Percentiles rank a stretch among this genome's conserved stretches.
Conservation (phyloP, 2,888 invertebrate genomes). For the Plagiodera versicolora region DNA sequence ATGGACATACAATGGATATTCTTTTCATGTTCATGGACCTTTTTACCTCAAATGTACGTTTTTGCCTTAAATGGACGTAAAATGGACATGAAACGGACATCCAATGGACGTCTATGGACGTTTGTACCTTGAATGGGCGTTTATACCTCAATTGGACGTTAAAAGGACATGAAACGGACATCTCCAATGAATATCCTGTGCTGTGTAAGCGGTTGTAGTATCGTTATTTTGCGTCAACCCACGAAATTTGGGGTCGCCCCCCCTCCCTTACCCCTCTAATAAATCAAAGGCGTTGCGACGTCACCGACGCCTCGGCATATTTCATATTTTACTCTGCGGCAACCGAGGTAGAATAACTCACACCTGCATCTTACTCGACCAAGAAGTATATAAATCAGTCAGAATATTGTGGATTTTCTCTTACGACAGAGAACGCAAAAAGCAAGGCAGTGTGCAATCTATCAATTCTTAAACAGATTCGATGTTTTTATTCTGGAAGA, state of each 20-base stretch:
- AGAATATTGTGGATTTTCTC: neutral
- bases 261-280: constrained; percentile 52
- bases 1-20: too few species aligned
- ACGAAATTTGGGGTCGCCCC: constrained; percentile 50
- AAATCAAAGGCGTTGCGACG: constrained; percentile 47
- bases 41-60: too few species aligned
- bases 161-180: too few species aligned
- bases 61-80: too few species aligned
- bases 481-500: too few species aligned
- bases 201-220: constrained; percentile 22
- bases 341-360: constrained; percentile 46
- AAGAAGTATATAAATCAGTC: constrained; percentile 34
- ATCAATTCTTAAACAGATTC: neutral
- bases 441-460: neutral
- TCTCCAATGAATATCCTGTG: too few species aligned
- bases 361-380: constrained; percentile 48
- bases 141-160: too few species aligned
- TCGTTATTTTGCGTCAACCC: constrained; percentile 21
- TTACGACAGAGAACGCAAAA: constrained; percentile 3
- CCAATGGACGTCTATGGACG: too few species aligned
- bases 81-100: too few species aligned
- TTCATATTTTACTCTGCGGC: constrained; percentile 53
- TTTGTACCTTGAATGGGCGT: too few species aligned
- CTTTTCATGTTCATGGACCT: too few species aligned
- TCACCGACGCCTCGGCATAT: constrained; percentile 48